A percentile compares a stretch with the other conserved stretches of the same genome.
phyloP scores from a whole-genome alignment of 1,140 invertebrate genomes.

The Delia radicum region DNA sequence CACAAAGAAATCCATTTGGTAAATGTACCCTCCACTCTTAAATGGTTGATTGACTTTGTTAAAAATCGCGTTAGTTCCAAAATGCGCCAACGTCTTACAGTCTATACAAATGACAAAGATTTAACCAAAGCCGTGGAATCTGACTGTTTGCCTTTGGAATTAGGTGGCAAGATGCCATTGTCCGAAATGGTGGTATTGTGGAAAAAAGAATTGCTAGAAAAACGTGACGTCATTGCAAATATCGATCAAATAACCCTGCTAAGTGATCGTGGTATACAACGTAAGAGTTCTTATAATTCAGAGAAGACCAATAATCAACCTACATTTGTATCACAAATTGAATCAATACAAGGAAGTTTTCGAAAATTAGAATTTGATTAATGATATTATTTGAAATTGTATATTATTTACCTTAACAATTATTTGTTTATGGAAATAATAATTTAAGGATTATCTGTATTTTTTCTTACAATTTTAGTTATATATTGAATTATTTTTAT shows the following conservation, averaged over 20 bases:
- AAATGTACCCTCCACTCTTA: constrained; percentile 67
- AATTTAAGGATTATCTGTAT: too few relatives aligned
- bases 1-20: constrained; percentile 74
- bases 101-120: constrained; percentile 66
- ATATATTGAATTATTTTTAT: too few relatives aligned
- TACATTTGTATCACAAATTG: constrained; percentile 50
- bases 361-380: constrained; percentile 72
- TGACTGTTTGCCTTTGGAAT: constrained; percentile 72
- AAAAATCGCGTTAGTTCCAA: constrained; percentile 68
- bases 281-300: constrained; percentile 57
- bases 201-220: constrained; percentile 63
- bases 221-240: constrained; percentile 64
- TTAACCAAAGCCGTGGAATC: constrained; percentile 65
- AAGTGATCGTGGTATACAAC: constrained; percentile 59
- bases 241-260: constrained; percentile 71
- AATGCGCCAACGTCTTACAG: constrained; percentile 65
- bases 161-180: constrained; percentile 72
- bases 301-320: constrained; percentile 48
- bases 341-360: constrained; percentile 66
- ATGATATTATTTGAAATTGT: not conserved
- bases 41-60: constrained; percentile 72
- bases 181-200: constrained; percentile 75
- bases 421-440: too few relatives aligned
- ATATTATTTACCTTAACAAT: too few relatives aligned
- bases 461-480: too few relatives aligned